Percentiles rank a stretch among this genome's conserved stretches.
phyloP scores from a whole-genome alignment of 2,113 vertebrate species.

The Lepus europaeus region DNA sequence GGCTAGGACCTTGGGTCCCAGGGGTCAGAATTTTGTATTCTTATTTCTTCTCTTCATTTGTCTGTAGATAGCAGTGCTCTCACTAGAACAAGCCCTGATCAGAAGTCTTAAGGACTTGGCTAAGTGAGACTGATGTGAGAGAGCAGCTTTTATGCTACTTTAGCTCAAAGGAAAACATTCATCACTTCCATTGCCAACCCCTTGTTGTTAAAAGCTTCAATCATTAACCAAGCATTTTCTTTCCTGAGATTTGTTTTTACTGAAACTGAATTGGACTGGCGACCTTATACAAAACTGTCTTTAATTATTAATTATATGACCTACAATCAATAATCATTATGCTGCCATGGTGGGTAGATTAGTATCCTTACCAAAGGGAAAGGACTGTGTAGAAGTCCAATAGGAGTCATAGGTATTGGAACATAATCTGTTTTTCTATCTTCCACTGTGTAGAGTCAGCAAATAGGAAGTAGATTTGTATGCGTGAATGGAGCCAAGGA shows the following conservation, averaged over 20 bases:
- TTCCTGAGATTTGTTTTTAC: neutral
- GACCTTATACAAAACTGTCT: neutral
- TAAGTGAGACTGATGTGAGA: neutral
- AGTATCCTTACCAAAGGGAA: neutral
- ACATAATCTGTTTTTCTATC: neutral
- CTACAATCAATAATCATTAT: neutral
- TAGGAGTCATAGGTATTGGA: neutral
- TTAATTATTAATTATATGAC: neutral
- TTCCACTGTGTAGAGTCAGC: neutral
- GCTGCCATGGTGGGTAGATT: no score
- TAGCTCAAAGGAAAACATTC: neutral
- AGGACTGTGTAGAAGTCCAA: neutral
- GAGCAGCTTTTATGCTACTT: neutral
- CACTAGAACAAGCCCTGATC: neutral
- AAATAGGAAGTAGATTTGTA: neutral
- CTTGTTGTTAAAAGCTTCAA: neutral
- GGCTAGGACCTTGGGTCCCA: neutral
- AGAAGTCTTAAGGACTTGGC: neutral
- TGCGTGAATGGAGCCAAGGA: neutral
- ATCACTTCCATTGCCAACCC: fast-evolving
- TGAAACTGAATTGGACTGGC: neutral
- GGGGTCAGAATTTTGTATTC: neutral
- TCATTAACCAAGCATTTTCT: neutral
- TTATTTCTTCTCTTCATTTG: neutral
- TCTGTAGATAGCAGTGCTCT: neutral